These are phyloP conservation scores for Zosterops hypoxanthus DNA, from an alignment of 2,113 vertebrate species.

Conservation along the genomic window DNA sequence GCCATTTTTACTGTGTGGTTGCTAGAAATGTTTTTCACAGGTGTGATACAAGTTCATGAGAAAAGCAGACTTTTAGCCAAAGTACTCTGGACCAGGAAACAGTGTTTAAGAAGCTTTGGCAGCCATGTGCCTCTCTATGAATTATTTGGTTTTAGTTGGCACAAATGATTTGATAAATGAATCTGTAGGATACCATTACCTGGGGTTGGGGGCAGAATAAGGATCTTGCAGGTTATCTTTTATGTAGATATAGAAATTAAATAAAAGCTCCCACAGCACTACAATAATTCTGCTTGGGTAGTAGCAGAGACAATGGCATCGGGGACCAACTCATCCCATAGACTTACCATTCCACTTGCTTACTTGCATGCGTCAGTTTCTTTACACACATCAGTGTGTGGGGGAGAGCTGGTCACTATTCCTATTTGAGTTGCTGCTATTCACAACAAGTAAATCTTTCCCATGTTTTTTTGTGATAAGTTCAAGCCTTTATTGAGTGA, in stretches of 20 bases:
- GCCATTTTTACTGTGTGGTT: background rate
- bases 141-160: background rate
- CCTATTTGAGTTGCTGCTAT: background rate
- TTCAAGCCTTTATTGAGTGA: constrained; percentile 29
- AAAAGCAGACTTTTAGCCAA: background rate
- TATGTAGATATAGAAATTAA: background rate
- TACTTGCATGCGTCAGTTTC: background rate
- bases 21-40: background rate
- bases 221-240: background rate
- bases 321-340: background rate
- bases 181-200: background rate
- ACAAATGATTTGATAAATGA: background rate
- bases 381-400: background rate
- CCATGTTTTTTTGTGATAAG: constrained; percentile 14
- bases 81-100: background rate
- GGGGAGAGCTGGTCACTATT: background rate
- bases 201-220: background rate
- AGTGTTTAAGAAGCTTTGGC: background rate
- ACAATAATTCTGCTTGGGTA: background rate
- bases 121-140: background rate
- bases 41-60: fast-evolving
- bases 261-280: background rate
- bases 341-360: background rate
- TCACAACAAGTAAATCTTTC: constrained; percentile 47
- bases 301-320: background rate